phyloP scores from a whole-genome alignment of 2,113 vertebrate species.

The Cacatua alba region DNA sequence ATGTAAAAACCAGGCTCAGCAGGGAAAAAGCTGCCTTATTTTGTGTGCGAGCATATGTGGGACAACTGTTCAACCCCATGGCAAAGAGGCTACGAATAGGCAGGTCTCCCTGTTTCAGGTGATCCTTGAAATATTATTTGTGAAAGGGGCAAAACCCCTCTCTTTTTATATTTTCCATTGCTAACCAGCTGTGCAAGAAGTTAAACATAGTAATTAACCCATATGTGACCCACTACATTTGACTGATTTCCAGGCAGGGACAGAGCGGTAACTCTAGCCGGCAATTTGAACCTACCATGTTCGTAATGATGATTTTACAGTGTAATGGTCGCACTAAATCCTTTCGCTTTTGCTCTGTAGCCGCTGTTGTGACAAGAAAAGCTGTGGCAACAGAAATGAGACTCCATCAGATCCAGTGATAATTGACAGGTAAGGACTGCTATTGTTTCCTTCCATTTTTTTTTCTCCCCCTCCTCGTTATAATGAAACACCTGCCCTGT shows the following conservation, averaged over 20 bases:
- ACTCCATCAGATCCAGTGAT: constrained; percentile 99
- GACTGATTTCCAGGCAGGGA: constrained; percentile 79
- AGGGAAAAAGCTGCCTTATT: not conserved
- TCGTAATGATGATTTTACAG: constrained; percentile 80
- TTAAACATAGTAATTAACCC: constrained; percentile 83
- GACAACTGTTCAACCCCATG: not conserved
- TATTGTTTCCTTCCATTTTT: constrained; percentile 74
- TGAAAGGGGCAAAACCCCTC: constrained; percentile 55
- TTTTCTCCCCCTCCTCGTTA: constrained; percentile 60
- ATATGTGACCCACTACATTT: constrained; percentile 78
- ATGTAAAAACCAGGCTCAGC: not conserved
- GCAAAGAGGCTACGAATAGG: not conserved
- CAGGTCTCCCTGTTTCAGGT: constrained; percentile 13
- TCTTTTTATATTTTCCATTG: constrained; percentile 62
- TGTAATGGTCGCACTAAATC: constrained; percentile 82
- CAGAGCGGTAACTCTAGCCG: constrained; percentile 77
- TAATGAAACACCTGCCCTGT: constrained; percentile 79
- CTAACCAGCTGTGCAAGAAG: constrained; percentile 76
- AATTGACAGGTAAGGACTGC: constrained; percentile 98
- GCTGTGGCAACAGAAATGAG: constrained; percentile 99
- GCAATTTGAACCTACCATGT: constrained; percentile 79
- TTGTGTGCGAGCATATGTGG: not conserved
- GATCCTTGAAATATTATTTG: constrained; percentile 47
- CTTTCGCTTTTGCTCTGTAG: constrained; percentile 82
- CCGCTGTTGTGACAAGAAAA: constrained; percentile 99